A percentile compares a stretch with the other conserved stretches of the same genome.
These are phyloP conservation scores for Dynastes grantii DNA, from an alignment of 2,888 invertebrate genomes.

Conservation along the genomic window DNA sequence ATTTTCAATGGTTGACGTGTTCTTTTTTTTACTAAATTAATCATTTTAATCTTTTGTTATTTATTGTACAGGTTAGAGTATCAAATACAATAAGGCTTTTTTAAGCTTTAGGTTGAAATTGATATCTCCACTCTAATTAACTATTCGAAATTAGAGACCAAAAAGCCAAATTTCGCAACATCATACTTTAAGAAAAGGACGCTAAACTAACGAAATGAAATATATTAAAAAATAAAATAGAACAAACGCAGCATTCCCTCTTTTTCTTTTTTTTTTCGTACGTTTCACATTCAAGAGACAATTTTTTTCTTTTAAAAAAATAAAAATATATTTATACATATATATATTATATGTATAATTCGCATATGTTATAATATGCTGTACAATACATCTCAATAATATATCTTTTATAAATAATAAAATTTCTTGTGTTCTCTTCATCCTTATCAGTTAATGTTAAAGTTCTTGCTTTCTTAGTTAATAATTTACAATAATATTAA, in stretches of 20 bases:
- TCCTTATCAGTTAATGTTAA: slow-evolving; percentile 1
- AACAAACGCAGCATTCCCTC: neutral
- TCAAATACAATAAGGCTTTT: too few relatives aligned
- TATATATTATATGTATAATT: neutral
- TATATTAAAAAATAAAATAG: slow-evolving; percentile 3
- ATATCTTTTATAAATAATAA: slow-evolving; percentile 30
- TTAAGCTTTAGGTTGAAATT: neutral
- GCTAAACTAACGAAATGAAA: too few relatives aligned
- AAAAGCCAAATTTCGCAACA: neutral
- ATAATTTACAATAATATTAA: slow-evolving; percentile 14
- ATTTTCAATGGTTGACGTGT: too few relatives aligned
- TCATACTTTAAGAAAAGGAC: neutral
- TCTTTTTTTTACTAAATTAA: too few relatives aligned
- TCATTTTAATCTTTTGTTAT: too few relatives aligned
- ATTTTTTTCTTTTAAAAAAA: slow-evolving; percentile 35
- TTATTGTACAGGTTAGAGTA: too few relatives aligned
- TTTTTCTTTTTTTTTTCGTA: neutral
- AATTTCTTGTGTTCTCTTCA: slow-evolving; percentile 5
- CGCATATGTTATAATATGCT: slow-evolving; percentile 13
- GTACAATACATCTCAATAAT: slow-evolving; percentile 9
- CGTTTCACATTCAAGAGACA: slow-evolving; percentile 8
- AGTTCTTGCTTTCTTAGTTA: neutral
- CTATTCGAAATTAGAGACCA: neutral
- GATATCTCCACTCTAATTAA: neutral
- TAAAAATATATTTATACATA: slow-evolving; percentile 41